Base-by-base conservation (phyloP, 2,797 vertebrate species). In the Enteromius unitaeniatus region DNA sequence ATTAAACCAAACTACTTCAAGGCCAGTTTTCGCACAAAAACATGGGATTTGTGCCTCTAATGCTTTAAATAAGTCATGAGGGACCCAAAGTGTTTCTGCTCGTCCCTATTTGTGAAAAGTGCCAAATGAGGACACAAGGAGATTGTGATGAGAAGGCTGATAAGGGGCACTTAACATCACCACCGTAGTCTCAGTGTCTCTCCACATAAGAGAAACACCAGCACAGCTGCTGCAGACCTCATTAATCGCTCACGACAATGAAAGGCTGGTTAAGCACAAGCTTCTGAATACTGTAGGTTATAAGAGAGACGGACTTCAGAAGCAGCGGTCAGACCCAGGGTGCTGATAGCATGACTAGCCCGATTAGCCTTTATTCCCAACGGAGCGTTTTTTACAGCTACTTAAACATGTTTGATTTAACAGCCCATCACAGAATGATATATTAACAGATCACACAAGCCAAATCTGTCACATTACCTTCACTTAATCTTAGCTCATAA, bases 271-370 rank as follows among this genome's bases (percentile, higher is more conserved):
- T 91, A 89, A 89, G 81, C 81, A 82, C 65, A 67, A 78, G 75
- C 86, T 86, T 91, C 72, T 64, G 89, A 91, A 92, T 85, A 88
- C 83, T 68, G 78, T 68, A 86, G 87, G 87, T 90, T 84, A 86
- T 85, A 84, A 81, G 70, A 65, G 45, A 85, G 79, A 76, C 79
- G 79, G 83, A 67, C 81, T 55, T 40, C 47, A 69, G 72, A 76
- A 64, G 79, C 81, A 73, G 58, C 31, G 81, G 75, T 73, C 78
- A 53, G 69, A 49, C 84, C 65, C 64, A 11, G 23, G 65, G 78
- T 60, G 65, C 42, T 21, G 65, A 70, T 68, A 73, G 79, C 75
- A 86, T 70, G 60, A 81, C 72, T 76, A 28, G 28, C 28, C 78
- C 74, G 65, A 70, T 83, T 75, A 68, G 70, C 65, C 80, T 64